Conservation (phyloP, 37 sponge, comb jelly and placozoan genomes). For the Corticium candelabrum region DNA sequence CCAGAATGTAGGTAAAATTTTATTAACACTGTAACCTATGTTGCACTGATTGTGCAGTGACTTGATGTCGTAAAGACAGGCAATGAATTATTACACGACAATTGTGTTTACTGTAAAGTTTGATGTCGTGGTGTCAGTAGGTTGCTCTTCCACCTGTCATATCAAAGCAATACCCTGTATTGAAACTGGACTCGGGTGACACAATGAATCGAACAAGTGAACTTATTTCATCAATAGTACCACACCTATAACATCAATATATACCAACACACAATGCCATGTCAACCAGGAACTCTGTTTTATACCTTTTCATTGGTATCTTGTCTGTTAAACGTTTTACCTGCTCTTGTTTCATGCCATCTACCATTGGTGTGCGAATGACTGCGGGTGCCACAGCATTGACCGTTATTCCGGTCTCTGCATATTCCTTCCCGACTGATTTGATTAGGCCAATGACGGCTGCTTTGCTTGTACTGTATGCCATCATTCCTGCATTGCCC, state of each 20-base stretch:
- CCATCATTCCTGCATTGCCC: constrained; percentile 62
- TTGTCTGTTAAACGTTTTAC: constrained; percentile 58
- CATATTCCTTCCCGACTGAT: constrained; percentile 62
- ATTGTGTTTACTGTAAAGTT: too few species aligned
- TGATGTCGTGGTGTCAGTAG: too few species aligned
- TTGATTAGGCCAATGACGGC: constrained; percentile 64
- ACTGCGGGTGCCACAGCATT: constrained; percentile 69
- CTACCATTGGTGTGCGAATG: constrained; percentile 53
- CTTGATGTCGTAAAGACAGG: too few species aligned
- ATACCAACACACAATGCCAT: background rate
- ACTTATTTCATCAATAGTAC: constrained; percentile 48
- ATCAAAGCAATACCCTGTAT: constrained; percentile 61
- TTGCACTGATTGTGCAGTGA: too few species aligned
- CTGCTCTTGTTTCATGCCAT: constrained; percentile 36
- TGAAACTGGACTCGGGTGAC: constrained; percentile 54
- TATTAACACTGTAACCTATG: constrained; percentile 31
- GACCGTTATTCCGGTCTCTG: constrained; percentile 46
- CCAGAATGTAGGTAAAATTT: constrained; percentile 66
- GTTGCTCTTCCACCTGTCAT: constrained; percentile 61
- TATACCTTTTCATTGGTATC: constrained; percentile 63
- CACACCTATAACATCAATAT: constrained; percentile 28
- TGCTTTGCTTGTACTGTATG: constrained; percentile 65
- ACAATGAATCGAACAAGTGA: constrained; percentile 53
- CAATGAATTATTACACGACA: too few species aligned
- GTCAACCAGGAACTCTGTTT: background rate